Evolutionary conservation across 2,797 vertebrate species (phyloP).

Genomic region (Aplochiton taeniatus): DNA sequence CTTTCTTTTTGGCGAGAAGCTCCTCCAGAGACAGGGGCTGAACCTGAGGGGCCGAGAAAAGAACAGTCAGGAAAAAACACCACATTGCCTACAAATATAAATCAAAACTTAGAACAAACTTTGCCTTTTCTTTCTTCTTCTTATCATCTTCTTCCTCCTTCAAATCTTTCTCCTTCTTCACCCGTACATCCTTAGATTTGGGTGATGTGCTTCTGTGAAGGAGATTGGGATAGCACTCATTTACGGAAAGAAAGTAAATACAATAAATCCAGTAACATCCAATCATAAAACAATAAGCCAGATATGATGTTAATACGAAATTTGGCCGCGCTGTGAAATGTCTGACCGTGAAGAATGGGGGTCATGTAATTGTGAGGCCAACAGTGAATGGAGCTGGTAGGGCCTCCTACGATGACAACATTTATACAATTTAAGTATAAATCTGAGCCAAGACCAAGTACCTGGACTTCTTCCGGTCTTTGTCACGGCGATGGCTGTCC

Average conservation of each 20-base stretch:
- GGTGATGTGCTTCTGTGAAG: conserved; percentile 83
- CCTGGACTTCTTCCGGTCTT: conserved; percentile 85
- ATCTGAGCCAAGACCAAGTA: conserved; percentile 27
- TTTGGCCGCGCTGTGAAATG: too few relatives aligned
- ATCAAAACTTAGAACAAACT: conserved; percentile 3
- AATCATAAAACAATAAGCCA: too few relatives aligned
- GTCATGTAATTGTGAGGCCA: too few relatives aligned
- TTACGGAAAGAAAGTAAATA: background rate
- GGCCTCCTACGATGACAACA: background rate
- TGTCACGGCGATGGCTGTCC: conserved; percentile 72
- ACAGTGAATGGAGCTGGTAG: too few relatives aligned
- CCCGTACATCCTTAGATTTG: conserved; percentile 83
- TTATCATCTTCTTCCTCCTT: conserved; percentile 89
- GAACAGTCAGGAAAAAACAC: background rate
- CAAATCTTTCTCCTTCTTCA: conserved; percentile 85
- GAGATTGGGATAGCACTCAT: background rate
- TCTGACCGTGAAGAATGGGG: too few relatives aligned
- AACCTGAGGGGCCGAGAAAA: conserved; percentile 65
- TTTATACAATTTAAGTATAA: background rate
- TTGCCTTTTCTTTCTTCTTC: conserved; percentile 91
- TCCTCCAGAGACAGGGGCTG: conserved; percentile 95
- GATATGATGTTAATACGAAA: too few relatives aligned
- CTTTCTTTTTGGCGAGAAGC: conserved; percentile 95
- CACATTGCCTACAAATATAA: background rate
- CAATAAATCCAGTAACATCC: background rate